Evolutionary conservation across 2,797 vertebrate species (phyloP), one percentile per base, ranked within the genome.

Genomic region (Loris lydekkerianus): DNA sequence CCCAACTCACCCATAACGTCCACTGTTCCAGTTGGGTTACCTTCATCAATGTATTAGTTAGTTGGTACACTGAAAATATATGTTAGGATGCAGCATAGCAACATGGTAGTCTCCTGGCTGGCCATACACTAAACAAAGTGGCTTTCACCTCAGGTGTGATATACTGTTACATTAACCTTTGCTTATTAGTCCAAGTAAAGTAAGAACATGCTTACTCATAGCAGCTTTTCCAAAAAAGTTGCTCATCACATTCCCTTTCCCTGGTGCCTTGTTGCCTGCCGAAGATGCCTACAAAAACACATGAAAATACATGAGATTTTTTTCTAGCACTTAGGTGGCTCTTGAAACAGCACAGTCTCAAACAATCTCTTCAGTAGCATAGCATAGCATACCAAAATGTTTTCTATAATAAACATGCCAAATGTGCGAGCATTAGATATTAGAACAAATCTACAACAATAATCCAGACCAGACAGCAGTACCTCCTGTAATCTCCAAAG

Each of bases 181-280:
- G 82, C 23, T 49, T 72, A 90, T n/a, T 56, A 97, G 60, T 88
- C 92, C 34, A 95, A 91, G 58, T 75, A 69, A 97, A 75, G 21
- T 29, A 53, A 78, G 10, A 93, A 72, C 75, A 91, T 92, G 98
- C 99, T 99, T 98, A 99, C 99, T 99, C 97, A 98, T 97, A 61
- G 98, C 98, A 98, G 99, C 98, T 98, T 98, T 99, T 77, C 99
- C 99, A 98, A 99, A 99, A 98, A 99, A 99, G 98, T 99, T 99
- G 93, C 96, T 98, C 97, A 99, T 97, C 2, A 98, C 89, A 86
- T 89, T 99, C 56, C 93, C 89, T 96, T 99, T 99, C 17, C 91
- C 95, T 3, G 98, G 78, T 14, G 98, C 96, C 97, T 99, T 99
- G 96, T 67, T 98, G 98, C 99, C 99, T 7, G 96, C 37, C 10